A percentile compares a stretch with the other conserved stretches of the same genome.
Evolutionary conservation across 2,797 vertebrate species (phyloP).

Genomic region (Hipposideros larvatus): DNA sequence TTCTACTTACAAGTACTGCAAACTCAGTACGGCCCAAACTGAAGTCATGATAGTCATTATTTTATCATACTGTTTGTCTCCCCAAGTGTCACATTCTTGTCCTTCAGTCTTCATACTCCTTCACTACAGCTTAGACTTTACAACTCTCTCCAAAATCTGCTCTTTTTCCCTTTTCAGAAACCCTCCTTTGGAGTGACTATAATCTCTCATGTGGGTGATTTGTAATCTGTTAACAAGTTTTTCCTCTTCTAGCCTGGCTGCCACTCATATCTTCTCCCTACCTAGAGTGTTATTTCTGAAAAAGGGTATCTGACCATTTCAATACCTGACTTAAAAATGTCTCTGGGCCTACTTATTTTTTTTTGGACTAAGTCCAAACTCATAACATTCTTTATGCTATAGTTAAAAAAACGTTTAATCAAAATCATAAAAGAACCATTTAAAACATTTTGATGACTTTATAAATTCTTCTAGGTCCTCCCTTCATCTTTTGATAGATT

Average conservation of each 20-base stretch:
- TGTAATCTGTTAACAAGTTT: background rate
- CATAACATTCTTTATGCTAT: background rate
- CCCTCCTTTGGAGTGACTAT: background rate
- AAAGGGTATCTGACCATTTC: background rate
- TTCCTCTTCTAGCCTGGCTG: background rate
- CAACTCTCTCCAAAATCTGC: background rate
- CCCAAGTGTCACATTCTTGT: background rate
- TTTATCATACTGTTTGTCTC: background rate
- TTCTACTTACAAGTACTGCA: background rate
- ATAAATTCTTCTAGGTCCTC: background rate
- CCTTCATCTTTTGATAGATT: conserved; percentile 3
- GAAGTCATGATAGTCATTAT: background rate
- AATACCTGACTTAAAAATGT: background rate
- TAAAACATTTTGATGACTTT: background rate
- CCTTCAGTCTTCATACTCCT: background rate
- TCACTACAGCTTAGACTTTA: background rate
- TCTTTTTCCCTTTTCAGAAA: background rate
- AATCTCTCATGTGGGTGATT: background rate
- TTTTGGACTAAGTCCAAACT: conserved; percentile 13
- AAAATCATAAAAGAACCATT: background rate
- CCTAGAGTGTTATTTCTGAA: background rate
- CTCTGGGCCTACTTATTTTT: background rate
- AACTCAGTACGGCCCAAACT: background rate
- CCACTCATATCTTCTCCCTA: background rate
- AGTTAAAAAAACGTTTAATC: conserved; percentile 22